A percentile compares a stretch with the other conserved stretches of the same genome.
These are phyloP conservation scores for Daubentonia madagascariensis DNA, from an alignment of 2,113 vertebrate genomes.

Conservation along the genomic window DNA sequence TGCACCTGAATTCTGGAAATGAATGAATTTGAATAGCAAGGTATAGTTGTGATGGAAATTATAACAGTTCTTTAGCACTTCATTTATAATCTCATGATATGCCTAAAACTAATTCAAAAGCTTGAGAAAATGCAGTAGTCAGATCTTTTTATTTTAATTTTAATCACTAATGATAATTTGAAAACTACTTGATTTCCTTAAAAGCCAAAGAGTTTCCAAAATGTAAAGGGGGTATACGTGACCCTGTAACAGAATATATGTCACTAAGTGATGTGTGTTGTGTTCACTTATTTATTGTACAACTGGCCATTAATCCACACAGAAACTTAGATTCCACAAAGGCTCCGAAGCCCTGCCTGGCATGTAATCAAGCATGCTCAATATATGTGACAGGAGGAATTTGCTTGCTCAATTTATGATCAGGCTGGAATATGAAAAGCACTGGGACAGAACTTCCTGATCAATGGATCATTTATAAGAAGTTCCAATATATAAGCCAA, in stretches of 20 bases:
- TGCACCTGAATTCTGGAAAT: neutral
- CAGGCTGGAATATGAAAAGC: neutral
- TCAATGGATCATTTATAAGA: neutral
- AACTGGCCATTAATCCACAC: neutral
- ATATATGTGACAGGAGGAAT: neutral
- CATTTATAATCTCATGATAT: neutral
- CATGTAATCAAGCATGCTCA: neutral
- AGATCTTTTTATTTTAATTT: constrained; percentile 16
- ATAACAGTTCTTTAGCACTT: neutral
- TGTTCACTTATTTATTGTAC: neutral
- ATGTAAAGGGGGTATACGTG: neutral
- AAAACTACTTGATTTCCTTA: neutral
- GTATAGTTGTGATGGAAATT: neutral
- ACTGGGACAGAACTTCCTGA: neutral
- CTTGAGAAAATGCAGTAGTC: neutral
- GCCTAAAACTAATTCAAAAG: neutral
- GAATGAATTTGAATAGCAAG: neutral
- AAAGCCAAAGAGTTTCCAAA: neutral
- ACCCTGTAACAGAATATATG: neutral
- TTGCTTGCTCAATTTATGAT: neutral
- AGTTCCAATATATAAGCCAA: constrained; percentile 4
- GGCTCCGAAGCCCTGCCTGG: neutral
- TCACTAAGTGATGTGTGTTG: neutral
- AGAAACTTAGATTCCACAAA: neutral
- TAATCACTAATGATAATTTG: neutral